These are phyloP conservation scores for Macroglossus sobrinus DNA, from an alignment of 2,113 vertebrate genomes.

Conservation along the genomic window DNA sequence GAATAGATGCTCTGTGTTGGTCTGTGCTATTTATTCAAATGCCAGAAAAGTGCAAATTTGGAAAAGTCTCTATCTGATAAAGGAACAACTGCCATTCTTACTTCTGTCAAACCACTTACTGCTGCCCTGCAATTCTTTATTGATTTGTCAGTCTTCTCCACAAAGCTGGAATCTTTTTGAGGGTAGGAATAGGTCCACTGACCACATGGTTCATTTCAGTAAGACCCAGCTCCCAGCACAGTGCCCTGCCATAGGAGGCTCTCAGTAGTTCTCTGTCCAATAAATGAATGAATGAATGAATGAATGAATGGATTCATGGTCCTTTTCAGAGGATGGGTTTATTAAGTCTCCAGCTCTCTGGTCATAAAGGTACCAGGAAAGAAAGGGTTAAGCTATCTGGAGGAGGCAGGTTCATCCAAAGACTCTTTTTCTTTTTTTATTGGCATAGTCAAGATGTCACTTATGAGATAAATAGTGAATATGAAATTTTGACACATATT, in stretches of 20 bases:
- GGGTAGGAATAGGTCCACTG: not conserved
- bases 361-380: not conserved
- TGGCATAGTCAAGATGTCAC: not conserved
- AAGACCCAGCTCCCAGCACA: not conserved
- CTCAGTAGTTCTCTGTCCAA: not conserved
- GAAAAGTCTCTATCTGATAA: not conserved
- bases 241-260: not conserved
- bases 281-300: not conserved
- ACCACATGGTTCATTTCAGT: not conserved
- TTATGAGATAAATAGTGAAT: slow-evolving; percentile 39
- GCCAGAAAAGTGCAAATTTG: not conserved
- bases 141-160: not conserved
- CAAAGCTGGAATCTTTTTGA: not conserved
- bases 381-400: slow-evolving; percentile 14
- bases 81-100: not conserved
- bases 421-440: not conserved
- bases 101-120: not conserved
- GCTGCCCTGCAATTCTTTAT: not conserved
- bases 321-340: slow-evolving; percentile 28
- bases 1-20: not conserved
- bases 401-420: not conserved
- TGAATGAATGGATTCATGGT: not conserved
- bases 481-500: slow-evolving; percentile 60
- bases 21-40: not conserved
- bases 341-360: not conserved